Evolutionary conservation across 2,113 vertebrate genomes (phyloP), one percentile per base, ranked within the genome.

Genomic region (Phylloscopus trochilus): DNA sequence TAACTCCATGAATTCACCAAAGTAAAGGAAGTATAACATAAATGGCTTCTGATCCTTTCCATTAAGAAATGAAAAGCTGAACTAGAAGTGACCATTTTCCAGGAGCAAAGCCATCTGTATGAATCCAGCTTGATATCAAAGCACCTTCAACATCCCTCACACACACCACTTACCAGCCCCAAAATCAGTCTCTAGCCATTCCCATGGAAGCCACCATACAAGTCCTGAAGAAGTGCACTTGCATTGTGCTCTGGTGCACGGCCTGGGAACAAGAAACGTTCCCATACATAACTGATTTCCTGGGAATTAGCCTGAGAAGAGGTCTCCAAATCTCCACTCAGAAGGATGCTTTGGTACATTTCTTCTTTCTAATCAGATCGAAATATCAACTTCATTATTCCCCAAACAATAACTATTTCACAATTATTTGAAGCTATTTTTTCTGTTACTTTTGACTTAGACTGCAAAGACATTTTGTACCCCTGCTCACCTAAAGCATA

Each of bases 251-350:
- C 56, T 35, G 49, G 15, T 41, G 33, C 35, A 27, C 1, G 3
- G 37, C 19, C 15, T 11, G 16, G 30, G 59, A 63, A 43, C 0
- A 0, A 60, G 30, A 96, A 88, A 46, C 0, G 0, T 13, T 31
- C 44, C 56, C 39, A 58, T 4, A 47, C 4, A 22, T 44, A 76
- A 28, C 15, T 15, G 16, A 26, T 5, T 44, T 21, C 60, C 51
- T 37, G 56, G 33, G 35, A 88, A 67, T 27, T 22, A 53, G 44
- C 17, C 47, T 39, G 22, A 58, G 26, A 92, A 46, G 0, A 81
- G 33, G 28, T 37, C 62, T 52, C 6, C 0, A 15, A 16, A 67
- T 37, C 15, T 39, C 13, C 24, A 78, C 44, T 41, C 11, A 59
- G 21, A 83, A 62, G 26, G 12, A 56, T 55, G 44, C 5, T 73